Evolutionary conservation across 2,113 vertebrate species (phyloP), one percentile per base, ranked within the genome.

Genomic region (Chinchilla lanigera): DNA sequence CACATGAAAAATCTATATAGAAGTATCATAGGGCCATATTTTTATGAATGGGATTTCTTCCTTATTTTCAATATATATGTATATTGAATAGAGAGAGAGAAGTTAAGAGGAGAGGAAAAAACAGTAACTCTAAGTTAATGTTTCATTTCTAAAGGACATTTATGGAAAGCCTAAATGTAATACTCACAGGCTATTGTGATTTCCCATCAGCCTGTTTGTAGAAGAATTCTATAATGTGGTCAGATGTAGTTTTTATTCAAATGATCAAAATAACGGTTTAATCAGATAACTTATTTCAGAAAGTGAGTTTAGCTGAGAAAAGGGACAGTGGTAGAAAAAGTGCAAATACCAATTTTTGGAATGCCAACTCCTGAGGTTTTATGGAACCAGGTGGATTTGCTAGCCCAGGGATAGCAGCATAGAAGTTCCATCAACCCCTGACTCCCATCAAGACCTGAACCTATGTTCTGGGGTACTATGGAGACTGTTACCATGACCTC

Each of bases 261-360:
- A 90, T 95, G 95, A 97, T 83, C 5, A 2, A 86, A 73, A 86
- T 94, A 61, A 97, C 71, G 3, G 5, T 96, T 97, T 91, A 88
- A 97, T 97, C 80, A 97, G 82, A 95, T 97, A 97, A 97, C 52
- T 98, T 98, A 96, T 97, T 98, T 98, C 84, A 92, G 24, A 84
- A 52, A 80, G 41, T 87, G 87, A 94, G 63, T 86, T n/a, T 89
- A 95, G 93, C 33, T 81, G 95, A 97, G 80, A 93, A 94, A 63
- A 93, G 63, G 35, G 30, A n/a, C 28, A 33, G 58, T 83, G 63
- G 56, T 90, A 30, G 69, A 17, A 60, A 91, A 88, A 75, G 30
- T 44, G 20, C 67, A 92, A 88, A 82, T 78, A 44, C 56, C 44
- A 78, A 71, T 61, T 86, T 47, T 89, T 65, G 38, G 61, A 97